phyloP scores from a whole-genome alignment of 2,113 vertebrate genomes.

The Fulica atra region DNA sequence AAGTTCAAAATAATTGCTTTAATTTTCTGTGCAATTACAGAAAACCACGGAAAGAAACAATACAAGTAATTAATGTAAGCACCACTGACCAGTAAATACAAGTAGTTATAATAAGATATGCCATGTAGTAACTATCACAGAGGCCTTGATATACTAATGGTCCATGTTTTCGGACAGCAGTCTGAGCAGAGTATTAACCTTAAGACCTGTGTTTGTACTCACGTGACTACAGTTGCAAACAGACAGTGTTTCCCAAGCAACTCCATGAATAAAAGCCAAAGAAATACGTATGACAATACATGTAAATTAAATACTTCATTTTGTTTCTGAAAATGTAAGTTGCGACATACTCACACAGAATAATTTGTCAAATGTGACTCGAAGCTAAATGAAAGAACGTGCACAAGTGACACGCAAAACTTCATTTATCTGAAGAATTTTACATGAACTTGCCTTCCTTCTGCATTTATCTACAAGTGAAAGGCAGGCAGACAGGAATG shows the following conservation, averaged over 20 bases:
- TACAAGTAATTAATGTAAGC: neutral
- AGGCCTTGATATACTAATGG: neutral
- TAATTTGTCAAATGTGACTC: neutral
- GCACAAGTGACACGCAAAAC: neutral
- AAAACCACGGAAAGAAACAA: neutral
- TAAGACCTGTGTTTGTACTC: neutral
- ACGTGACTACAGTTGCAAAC: neutral
- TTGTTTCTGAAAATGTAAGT: neutral
- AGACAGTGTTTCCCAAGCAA: neutral
- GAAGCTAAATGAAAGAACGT: neutral
- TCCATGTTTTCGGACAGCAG: neutral
- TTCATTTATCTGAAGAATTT: neutral
- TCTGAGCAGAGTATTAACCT: neutral
- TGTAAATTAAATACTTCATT: neutral
- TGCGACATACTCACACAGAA: neutral
- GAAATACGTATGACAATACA: neutral
- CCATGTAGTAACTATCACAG: neutral
- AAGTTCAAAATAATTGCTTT: neutral
- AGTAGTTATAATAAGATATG: neutral
- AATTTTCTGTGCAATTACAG: neutral
- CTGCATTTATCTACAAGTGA: neutral
- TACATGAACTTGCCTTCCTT: neutral
- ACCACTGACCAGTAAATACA: neutral
- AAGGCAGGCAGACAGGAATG: neutral
- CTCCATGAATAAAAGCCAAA: neutral